A percentile compares a stretch with the other conserved stretches of the same genome.
Conservation (phyloP, 2,888 invertebrate species). For the Lymantria dispar region DNA sequence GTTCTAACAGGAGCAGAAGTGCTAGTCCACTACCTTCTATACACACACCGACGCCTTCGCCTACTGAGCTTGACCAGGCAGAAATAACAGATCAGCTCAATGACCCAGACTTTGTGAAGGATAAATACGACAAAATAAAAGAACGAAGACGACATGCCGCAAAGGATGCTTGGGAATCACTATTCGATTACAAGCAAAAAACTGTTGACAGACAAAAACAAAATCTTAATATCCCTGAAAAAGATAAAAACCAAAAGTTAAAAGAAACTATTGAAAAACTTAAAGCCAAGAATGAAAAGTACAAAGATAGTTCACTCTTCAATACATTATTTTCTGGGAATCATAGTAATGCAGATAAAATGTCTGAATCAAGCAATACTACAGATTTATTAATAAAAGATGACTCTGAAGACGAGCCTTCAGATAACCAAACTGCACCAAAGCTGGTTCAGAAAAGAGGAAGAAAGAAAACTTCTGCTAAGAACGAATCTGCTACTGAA, state of each 20-base stretch:
- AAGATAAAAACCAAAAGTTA: conserved; percentile 77
- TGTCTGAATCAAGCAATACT: conserved; percentile 41
- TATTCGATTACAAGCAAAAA: conserved; percentile 72
- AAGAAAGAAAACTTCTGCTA: conserved; percentile 71
- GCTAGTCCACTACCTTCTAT: conserved; percentile 75
- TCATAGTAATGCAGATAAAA: conserved; percentile 45
- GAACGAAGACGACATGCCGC: conserved; percentile 81
- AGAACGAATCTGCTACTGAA: conserved; percentile 82
- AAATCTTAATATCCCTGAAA: conserved; percentile 60
- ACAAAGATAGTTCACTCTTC: conserved; percentile 61
- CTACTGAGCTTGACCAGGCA: conserved; percentile 46
- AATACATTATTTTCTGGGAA: conserved; percentile 57
- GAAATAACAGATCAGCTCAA: conserved; percentile 45
- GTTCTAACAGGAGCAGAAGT: conserved; percentile 68
- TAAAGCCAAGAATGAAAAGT: conserved; percentile 84
- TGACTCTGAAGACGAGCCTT: conserved; percentile 45
- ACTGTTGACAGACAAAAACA: conserved; percentile 63
- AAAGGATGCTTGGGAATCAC: conserved; percentile 72
- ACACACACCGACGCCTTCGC: conserved; percentile 68
- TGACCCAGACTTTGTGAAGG: conserved; percentile 73
- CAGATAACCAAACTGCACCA: conserved; percentile 35
- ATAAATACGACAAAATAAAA: conserved; percentile 84
- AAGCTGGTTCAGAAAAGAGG: conserved; percentile 57
- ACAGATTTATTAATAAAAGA: conserved; percentile 46
- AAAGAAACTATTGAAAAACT: conserved; percentile 84